These are phyloP conservation scores for Eupsittula cactorum DNA, from an alignment of 2,113 vertebrate species.

Conservation along the genomic window DNA sequence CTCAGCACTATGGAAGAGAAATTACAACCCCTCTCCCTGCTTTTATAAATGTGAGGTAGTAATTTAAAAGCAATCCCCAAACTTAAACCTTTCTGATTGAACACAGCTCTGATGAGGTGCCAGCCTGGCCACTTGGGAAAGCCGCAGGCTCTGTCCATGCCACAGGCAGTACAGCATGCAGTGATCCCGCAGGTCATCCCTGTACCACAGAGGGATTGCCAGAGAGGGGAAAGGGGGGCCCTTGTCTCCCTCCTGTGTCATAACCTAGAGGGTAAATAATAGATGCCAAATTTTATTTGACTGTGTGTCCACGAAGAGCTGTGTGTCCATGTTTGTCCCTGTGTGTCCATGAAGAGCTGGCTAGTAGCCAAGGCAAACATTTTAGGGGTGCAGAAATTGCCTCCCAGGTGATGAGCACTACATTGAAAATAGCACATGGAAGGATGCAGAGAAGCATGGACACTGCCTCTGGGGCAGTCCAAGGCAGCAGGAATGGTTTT, in stretches of 20 bases:
- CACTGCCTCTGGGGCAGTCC: background rate
- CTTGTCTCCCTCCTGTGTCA: background rate
- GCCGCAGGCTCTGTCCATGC: background rate
- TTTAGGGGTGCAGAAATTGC: background rate
- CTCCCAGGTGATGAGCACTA: background rate
- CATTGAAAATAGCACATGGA: fast-evolving
- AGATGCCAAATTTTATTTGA: background rate
- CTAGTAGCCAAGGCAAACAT: background rate
- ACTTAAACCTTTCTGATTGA: background rate
- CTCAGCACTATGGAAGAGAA: background rate
- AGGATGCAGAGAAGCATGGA: background rate
- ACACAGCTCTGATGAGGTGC: background rate
- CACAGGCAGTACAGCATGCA: background rate
- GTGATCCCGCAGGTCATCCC: background rate
- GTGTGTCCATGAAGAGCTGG: background rate
- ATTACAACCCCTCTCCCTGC: background rate
- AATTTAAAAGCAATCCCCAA: background rate
- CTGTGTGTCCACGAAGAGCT: background rate
- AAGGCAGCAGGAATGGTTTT: background rate
- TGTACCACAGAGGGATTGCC: background rate
- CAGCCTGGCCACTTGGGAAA: background rate
- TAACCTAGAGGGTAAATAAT: background rate
- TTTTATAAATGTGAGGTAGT: background rate
- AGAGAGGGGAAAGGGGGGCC: background rate
- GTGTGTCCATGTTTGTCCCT: background rate